These are phyloP conservation scores for Smutsia gigantea DNA, from an alignment of 2,797 vertebrate species.

Conservation along the genomic window DNA sequence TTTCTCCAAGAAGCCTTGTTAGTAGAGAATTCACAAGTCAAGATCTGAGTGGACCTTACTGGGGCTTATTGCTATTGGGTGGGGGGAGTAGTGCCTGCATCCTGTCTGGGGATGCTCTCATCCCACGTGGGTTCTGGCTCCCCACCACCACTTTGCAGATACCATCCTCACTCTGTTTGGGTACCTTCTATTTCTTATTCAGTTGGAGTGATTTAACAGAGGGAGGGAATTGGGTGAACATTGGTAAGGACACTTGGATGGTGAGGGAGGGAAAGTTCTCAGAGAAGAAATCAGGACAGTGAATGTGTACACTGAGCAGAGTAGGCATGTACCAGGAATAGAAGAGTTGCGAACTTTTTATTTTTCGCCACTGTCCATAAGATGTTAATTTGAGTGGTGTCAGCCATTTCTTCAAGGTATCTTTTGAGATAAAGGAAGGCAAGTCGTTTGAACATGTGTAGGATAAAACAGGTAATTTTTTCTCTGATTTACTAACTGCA, in stretches of 20 bases:
- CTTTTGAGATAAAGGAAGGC: slow-evolving; percentile 1
- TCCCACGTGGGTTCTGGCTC: background rate
- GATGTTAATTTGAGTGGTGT: background rate
- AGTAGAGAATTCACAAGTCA: background rate
- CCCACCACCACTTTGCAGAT: background rate
- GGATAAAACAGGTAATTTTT: background rate
- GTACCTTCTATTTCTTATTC: background rate
- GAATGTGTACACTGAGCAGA: background rate
- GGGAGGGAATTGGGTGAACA: background rate
- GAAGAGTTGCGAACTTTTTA: background rate
- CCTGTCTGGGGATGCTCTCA: background rate
- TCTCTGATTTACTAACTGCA: background rate
- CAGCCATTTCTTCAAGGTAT: background rate
- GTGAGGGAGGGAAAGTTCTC: background rate
- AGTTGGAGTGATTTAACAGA: background rate
- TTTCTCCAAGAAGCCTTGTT: background rate
- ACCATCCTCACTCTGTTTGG: background rate
- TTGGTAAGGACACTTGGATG: background rate
- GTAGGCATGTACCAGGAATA: background rate
- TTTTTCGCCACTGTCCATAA: background rate
- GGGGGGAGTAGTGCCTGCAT: background rate
- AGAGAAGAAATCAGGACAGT: slow-evolving; percentile 4
- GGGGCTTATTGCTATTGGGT: background rate
- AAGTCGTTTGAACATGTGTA: background rate
- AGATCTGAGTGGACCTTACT: background rate